Base-by-base conservation (phyloP, 2,797 vertebrate genomes). In the Hybognathus amarus region DNA sequence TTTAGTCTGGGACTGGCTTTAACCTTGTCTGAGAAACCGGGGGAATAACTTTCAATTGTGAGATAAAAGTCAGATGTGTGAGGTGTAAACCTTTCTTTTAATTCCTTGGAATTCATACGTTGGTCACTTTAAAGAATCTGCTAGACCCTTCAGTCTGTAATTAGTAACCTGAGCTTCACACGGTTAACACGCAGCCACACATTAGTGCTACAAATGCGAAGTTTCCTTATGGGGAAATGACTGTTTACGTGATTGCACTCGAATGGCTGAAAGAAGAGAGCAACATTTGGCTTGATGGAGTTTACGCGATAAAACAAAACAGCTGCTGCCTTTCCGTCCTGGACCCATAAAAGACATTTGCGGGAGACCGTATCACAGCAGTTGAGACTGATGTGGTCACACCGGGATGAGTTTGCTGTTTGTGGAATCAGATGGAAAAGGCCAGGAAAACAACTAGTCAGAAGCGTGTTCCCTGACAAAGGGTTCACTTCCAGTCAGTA, bases 161-260 rank as follows among this genome's bases (percentile, higher is more conserved):
- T 95, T 95, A 94, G 90, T 91, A 94, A 93, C 89, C 83, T 56
- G 42, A 91, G 89, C 89, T 89, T 91, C 87, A 86, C 83, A 64
- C 88, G 88, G 82, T 89, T 88, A 90, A 68, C 90, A 86, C 7
- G 74, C 85, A 89, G 93, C 89, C 77, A 82, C 50, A 88, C 84
- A 81, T 87, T 88, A 91, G 83, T 47, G 73, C 78, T 88, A 87
- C 86, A 92, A 91, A 91, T 85, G 89, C 81, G 80, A 88, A 79
- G 90, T 82, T 85, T 87, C 87, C 78, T 75, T 76, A 73, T 83
- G 74, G 81, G 87, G 86, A 87, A 80, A 86, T 71, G 6, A 79
- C 77, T 82, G 84, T 85, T 90, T 88, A 89, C 68, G 77, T 86
- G 86, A 52, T 87, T 17, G 20, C 52, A 38, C 85, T 77, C 70